Evolutionary conservation across 2,113 vertebrate genomes (phyloP).

Genomic region (Daboia siamensis): DNA sequence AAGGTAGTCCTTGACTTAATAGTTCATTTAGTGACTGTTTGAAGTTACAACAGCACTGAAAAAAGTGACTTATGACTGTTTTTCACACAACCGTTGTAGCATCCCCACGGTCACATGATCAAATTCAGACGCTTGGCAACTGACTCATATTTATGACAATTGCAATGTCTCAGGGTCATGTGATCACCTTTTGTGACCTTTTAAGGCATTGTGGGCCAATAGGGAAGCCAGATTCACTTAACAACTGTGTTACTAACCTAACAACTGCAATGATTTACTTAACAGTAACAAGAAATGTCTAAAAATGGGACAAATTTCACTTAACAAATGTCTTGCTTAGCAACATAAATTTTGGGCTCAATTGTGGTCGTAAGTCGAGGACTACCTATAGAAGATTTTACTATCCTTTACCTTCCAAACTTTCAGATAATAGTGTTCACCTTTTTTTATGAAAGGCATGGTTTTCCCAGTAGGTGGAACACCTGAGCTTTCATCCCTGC

Average conservation of each 20-base stretch:
- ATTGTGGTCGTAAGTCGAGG: not conserved
- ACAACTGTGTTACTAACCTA: not conserved
- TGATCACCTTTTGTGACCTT: not conserved
- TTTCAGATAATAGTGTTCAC: not conserved
- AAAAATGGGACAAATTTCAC: too few species aligned
- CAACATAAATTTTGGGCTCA: not conserved
- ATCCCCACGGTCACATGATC: not conserved
- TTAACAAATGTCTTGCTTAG: not conserved
- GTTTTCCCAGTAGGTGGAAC: conserved; percentile 1
- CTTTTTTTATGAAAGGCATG: not conserved
- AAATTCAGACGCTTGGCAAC: not conserved
- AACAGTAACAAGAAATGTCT: too few species aligned
- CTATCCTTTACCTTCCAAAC: not conserved
- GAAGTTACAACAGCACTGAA: not conserved
- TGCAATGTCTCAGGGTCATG: not conserved
- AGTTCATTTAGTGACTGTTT: not conserved
- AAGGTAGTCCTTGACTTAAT: too few species aligned
- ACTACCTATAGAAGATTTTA: not conserved
- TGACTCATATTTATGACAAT: not conserved
- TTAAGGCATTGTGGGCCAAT: not conserved
- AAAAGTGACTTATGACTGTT: not conserved
- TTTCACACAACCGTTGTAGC: too few species aligned
- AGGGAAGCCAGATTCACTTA: not conserved
- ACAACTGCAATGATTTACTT: too few species aligned
- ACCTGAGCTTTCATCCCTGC: not conserved